phyloP scores from a whole-genome alignment of 2,888 invertebrate species.

The Lasiommata megera region DNA sequence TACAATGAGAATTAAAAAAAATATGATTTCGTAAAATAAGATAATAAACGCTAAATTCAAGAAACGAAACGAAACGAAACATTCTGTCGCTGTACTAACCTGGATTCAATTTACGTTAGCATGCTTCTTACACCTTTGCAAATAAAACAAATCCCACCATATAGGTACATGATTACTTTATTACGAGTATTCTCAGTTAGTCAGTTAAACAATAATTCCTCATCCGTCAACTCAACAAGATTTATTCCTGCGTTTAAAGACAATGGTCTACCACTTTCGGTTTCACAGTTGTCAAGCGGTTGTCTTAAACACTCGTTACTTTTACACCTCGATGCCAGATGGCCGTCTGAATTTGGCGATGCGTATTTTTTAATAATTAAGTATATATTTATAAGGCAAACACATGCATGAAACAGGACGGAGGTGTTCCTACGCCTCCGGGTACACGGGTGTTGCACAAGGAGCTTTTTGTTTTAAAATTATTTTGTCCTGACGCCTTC shows the following conservation, averaged over 20 bases:
- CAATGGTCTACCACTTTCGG: conserved; percentile 4
- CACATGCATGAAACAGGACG: conserved; percentile 15
- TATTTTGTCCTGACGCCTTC: not conserved
- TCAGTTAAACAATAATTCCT: not conserved
- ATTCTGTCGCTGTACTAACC: too few relatives aligned
- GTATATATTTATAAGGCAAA: conserved; percentile 20
- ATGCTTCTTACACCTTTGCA: too few relatives aligned
- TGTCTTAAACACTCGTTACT: conserved; percentile 16
- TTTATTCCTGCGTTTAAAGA: not conserved
- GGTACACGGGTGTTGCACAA: not conserved
- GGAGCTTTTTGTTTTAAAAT: not conserved
- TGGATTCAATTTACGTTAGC: too few relatives aligned
- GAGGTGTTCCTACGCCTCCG: conserved; percentile 13
- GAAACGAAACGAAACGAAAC: too few relatives aligned
- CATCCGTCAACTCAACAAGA: not conserved
- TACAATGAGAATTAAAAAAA: too few relatives aligned
- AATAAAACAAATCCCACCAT: too few relatives aligned
- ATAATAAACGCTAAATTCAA: too few relatives aligned
- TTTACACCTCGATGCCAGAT: conserved; percentile 19
- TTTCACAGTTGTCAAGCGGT: conserved; percentile 7
- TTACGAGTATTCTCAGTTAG: not conserved
- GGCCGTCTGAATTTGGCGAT: conserved; percentile 13
- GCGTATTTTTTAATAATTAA: conserved; percentile 16
- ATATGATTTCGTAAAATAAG: too few relatives aligned
- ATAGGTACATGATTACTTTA: not conserved